phyloP scores from a whole-genome alignment of 2,113 vertebrate species.

The Blennius ocellaris region DNA sequence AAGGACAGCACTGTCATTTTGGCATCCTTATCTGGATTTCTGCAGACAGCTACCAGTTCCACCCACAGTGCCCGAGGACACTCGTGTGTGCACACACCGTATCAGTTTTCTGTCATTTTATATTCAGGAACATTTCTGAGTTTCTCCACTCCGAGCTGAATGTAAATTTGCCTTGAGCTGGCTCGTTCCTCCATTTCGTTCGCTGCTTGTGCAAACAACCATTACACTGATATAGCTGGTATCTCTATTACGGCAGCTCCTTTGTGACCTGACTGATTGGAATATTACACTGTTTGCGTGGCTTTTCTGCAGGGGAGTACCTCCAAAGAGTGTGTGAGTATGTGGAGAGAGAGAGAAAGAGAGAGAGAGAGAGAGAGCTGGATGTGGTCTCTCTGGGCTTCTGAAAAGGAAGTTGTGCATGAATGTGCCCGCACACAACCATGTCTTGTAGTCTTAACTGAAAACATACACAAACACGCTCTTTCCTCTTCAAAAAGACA shows the following conservation, averaged over 20 bases:
- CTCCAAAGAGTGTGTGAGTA: constrained; percentile 3
- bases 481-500: background rate
- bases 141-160: constrained; percentile 4
- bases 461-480: constrained; percentile 41
- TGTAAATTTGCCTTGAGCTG: constrained; percentile 8
- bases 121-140: constrained; percentile 12
- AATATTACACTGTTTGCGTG: constrained; percentile 57
- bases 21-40: constrained; percentile 59
- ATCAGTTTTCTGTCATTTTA: constrained; percentile 36
- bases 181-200: background rate
- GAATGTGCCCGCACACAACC: constrained; percentile 56
- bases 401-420: constrained; percentile 67
- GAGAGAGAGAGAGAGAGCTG: constrained; percentile 49
- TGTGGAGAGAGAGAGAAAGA: constrained; percentile 10
- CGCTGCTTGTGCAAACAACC: background rate
- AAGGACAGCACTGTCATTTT: constrained; percentile 65
- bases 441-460: constrained; percentile 32
- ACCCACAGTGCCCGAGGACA: constrained; percentile 41
- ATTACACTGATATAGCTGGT: constrained; percentile 8
- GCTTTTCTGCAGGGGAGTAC: constrained; percentile 28
- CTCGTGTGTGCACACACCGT: constrained; percentile 22
- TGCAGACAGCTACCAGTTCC: constrained; percentile 54
- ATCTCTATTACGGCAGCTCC: constrained; percentile 11
- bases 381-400: constrained; percentile 51
- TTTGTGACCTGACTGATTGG: background rate